These are phyloP conservation scores for Mercenaria mercenaria DNA, from an alignment of 1,140 invertebrate species.

Conservation along the genomic window DNA sequence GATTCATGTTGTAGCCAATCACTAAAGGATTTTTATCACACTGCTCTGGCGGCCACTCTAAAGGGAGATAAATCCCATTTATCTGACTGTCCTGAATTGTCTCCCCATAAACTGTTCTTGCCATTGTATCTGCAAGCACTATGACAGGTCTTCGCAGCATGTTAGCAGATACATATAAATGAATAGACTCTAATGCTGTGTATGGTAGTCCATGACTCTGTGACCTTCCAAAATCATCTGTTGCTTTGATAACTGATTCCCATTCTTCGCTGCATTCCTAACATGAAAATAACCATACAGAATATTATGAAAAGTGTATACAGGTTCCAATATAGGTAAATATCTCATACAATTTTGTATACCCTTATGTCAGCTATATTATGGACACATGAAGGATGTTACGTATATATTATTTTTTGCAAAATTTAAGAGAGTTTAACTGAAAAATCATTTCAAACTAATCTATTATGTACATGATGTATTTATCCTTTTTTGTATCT, in stretches of 20 bases:
- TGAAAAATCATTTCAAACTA: no score
- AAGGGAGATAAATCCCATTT: constrained; percentile 94
- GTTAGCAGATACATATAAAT: constrained; percentile 94
- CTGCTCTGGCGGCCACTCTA: constrained; percentile 90
- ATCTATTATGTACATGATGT: no score
- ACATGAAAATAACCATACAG: constrained; percentile 28
- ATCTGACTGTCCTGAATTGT: constrained; percentile 87
- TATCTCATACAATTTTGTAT: no score
- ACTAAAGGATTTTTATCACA: constrained; percentile 88
- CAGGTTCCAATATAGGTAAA: no score
- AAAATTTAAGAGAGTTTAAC: no score
- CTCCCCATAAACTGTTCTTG: constrained; percentile 87
- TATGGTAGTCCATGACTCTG: constrained; percentile 85
- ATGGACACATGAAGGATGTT: no score
- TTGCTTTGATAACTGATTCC: constrained; percentile 74
- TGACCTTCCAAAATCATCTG: constrained; percentile 56
- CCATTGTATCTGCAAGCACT: constrained; percentile 91
- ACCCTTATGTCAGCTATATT: no score
- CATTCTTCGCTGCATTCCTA: constrained; percentile 78
- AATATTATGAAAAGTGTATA: constrained; percentile 17
- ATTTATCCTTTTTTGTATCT: no score
- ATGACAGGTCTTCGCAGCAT: constrained; percentile 94
- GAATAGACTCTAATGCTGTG: constrained; percentile 93
- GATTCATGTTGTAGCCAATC: constrained; percentile 94
- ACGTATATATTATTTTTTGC: no score